Evolutionary conservation across 2,888 invertebrate species (phyloP), one percentile per base, ranked within the genome.

Genomic region (Heliconius erato): DNA sequence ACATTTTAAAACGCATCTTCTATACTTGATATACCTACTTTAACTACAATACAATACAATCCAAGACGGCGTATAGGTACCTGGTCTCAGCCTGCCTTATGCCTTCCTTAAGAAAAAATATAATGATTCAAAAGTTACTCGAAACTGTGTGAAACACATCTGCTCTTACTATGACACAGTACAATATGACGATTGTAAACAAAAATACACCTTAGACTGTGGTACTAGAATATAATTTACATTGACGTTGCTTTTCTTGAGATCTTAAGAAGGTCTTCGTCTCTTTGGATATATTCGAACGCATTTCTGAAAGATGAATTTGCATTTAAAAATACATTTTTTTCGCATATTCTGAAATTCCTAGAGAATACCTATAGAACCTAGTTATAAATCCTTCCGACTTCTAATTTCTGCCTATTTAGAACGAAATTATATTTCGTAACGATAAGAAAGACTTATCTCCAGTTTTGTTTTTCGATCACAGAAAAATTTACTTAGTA

Each of bases 101-200:
- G 94, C 90, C 92, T 92, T 91, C 91, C 90, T 92, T 87, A 87
- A 91, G 90, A 92, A 94, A 95, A 94, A 94, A 93, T 91, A 91
- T 90, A 91, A 93, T 91, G 93, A 92, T 92, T 94, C 94, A 93
- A 94, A 93, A 92, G 91, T 93, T 90, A 90, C 92, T 91, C 88
- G 87, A 93, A 92, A 93, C 92, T 91, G 92, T 91, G 93, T 91
- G 93, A 93, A 94, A 91, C 90, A 92, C 95, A 95, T 95, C 95
- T 95, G 95, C 95, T 91, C 88, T 79, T 85, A 32, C 74, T 79
- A 32, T 67, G 76, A 80, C 80, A 79, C 7, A 44, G 16, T 74
- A 78, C 16, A 23, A 54, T 84, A 59, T 83, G 49, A 65, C 28
- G 23, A 23, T n/a, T 11, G 9, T 85, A 88, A 80, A 14, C 40